Conservation (phyloP, 2,888 invertebrate species). For the Drosophila ustulata region DNA sequence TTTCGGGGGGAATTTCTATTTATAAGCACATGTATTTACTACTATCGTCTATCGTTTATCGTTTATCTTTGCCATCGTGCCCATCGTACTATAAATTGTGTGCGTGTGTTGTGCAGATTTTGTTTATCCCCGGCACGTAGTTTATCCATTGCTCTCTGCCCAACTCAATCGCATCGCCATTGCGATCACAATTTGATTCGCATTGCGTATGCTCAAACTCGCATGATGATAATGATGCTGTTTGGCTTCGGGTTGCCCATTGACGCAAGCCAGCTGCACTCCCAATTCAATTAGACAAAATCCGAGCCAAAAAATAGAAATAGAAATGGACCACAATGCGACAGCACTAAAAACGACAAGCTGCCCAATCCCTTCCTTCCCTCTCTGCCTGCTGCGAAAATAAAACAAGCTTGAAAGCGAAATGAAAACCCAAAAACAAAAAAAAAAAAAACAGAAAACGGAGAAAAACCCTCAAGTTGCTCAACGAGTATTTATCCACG, state of each 20-base stretch:
- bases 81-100: slow-evolving; percentile 11
- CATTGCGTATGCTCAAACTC: slow-evolving; percentile 25
- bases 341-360: slow-evolving; percentile 14
- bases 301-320: neutral
- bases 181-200: neutral
- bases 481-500: slow-evolving; percentile 32
- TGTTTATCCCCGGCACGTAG: slow-evolving; percentile 57
- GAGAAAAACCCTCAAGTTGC: slow-evolving; percentile 5
- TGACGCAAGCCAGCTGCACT: slow-evolving; percentile 47
- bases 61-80: slow-evolving; percentile 17
- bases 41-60: slow-evolving; percentile 12
- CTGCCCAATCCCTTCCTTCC: neutral
- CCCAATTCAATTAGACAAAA: slow-evolving; percentile 45
- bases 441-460: no score
- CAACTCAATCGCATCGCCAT: neutral
- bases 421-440: slow-evolving; percentile 17
- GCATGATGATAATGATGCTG: slow-evolving; percentile 17
- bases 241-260: slow-evolving; percentile 7
- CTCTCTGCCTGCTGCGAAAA: neutral
- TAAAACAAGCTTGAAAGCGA: slow-evolving; percentile 11
- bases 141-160: slow-evolving; percentile 11
- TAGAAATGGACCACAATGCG: neutral
- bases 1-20: neutral
- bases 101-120: slow-evolving; percentile 30
- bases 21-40: slow-evolving; percentile 10